Conservation (phyloP, 2,888 invertebrate species). For the Rotaria magnacalcarata region DNA sequence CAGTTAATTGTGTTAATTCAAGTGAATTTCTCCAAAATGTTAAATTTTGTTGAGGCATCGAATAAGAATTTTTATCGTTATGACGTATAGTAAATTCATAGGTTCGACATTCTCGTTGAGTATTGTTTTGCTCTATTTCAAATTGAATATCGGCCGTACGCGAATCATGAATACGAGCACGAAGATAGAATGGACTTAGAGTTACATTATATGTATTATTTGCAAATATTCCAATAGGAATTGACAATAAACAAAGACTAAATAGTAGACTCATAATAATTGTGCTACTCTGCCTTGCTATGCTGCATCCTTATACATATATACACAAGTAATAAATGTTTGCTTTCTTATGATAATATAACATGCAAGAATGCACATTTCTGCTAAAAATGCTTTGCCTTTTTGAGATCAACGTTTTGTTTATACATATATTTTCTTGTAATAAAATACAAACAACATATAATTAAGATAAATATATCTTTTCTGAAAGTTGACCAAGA, state of each 20-base stretch:
- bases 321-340: no score
- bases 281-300: background rate
- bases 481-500: no score
- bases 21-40: slow-evolving; percentile 31
- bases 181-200: background rate
- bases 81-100: background rate
- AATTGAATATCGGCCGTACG: background rate
- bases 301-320: no score
- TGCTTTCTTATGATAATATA: no score
- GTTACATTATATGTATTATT: background rate
- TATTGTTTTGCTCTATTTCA: background rate
- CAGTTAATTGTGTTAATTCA: background rate
- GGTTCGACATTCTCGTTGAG: background rate
- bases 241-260: background rate
- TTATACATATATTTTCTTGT: no score
- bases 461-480: no score
- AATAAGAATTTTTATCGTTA: background rate
- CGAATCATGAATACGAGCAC: background rate
- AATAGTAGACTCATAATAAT: background rate
- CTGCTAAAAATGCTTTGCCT: no score
- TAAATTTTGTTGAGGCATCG: slow-evolving; percentile 20
- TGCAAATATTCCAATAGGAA: background rate
- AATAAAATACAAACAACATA: no score
- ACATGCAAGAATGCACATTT: no score
- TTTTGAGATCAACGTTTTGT: no score